A percentile compares a stretch with the other conserved stretches of the same genome.
Evolutionary conservation across 2,888 invertebrate species (phyloP).

Genomic region (Hydrotaea cyrtoneurina): DNA sequence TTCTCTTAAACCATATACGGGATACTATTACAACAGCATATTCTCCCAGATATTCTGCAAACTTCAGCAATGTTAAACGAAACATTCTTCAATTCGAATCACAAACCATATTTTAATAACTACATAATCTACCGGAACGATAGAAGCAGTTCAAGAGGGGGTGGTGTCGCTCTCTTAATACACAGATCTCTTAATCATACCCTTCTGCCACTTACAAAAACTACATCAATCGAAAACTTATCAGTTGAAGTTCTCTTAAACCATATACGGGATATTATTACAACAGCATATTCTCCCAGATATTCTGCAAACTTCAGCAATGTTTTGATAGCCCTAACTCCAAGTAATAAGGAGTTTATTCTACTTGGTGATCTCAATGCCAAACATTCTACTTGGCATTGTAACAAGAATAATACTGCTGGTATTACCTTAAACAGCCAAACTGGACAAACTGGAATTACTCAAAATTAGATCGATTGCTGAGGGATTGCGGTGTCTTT

Average conservation of each 20-base stretch:
- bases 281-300: conserved; percentile 10
- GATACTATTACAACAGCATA: conserved; percentile 1
- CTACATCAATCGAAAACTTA: conserved; percentile 35
- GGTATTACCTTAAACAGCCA: too few species aligned
- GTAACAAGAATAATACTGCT: conserved; percentile 5
- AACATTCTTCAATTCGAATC: too few species aligned
- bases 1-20: conserved; percentile 11
- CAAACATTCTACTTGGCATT: conserved; percentile 26
- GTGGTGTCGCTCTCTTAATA: too few species aligned
- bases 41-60: conserved; percentile 5
- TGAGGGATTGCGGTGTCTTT: too few species aligned
- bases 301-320: not conserved
- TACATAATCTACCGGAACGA: too few species aligned
- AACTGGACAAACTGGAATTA: too few species aligned
- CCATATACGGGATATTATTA: not conserved
- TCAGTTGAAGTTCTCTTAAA: conserved; percentile 31
- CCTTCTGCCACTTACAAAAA: too few species aligned
- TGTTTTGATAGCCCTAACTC: not conserved
- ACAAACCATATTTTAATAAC: too few species aligned
- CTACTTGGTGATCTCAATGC: conserved; percentile 24
- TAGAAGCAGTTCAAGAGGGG: too few species aligned
- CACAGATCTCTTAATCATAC: too few species aligned
- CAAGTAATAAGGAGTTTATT: conserved; percentile 9
- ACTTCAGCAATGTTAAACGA: too few species aligned
- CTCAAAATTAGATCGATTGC: too few species aligned